Evolutionary conservation across 1,140 invertebrate species (phyloP).

Genomic region (Prorops nasuta): DNA sequence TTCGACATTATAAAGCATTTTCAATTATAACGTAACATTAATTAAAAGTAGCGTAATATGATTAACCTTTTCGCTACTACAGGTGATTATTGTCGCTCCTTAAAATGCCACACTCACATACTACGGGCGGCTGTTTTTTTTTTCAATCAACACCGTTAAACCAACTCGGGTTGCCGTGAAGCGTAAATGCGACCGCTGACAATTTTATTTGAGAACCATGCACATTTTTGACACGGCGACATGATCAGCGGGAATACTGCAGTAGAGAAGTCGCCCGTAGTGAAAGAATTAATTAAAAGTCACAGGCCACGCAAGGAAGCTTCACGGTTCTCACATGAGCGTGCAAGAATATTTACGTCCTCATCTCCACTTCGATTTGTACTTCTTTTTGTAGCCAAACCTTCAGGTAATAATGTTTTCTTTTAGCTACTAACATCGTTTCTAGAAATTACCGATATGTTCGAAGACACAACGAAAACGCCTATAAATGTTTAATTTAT

Average conservation of each 20-base stretch:
- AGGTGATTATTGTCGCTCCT: no score
- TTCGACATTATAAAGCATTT: no score
- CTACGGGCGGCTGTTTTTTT: no score
- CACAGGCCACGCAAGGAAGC: conserved; percentile 82
- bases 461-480: background rate
- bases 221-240: no score
- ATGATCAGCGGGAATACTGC: no score
- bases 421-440: background rate
- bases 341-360: conserved; percentile 71
- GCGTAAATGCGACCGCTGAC: conserved; percentile 4
- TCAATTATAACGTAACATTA: no score
- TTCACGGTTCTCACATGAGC: conserved; percentile 89
- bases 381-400: no score
- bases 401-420: no score
- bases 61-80: no score
- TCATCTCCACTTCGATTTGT: conserved; percentile 48
- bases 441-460: background rate
- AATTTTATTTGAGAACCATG: conserved; percentile 1
- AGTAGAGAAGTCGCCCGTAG: no score
- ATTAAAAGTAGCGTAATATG: no score
- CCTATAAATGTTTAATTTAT: conserved; percentile 84
- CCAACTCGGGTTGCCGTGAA: conserved; percentile 7
- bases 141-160: conserved; percentile 6
- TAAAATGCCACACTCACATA: no score
- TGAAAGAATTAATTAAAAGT: conserved; percentile 59